Evolutionary conservation across 2,113 vertebrate species (phyloP), one percentile per base, ranked within the genome.

Genomic region (Peromyscus polionotus): DNA sequence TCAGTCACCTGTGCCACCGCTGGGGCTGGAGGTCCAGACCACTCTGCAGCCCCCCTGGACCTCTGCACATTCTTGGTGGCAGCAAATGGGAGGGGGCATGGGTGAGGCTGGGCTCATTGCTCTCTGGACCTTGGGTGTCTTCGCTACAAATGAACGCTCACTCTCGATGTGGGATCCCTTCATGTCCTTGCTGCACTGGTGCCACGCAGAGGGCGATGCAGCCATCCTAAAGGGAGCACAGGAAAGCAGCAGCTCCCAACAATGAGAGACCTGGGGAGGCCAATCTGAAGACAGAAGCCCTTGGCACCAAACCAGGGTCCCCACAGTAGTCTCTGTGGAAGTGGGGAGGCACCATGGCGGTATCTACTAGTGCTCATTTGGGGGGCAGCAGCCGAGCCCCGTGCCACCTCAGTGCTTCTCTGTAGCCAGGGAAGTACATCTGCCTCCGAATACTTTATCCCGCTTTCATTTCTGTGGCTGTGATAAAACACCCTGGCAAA

Each of bases 341-440:
- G 68, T 7, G 11, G 2, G 9, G 26, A 61, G 42, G 51, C 4
- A 20, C 45, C 39, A 12, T 0, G 7, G 20, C 84, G 48, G 33
- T 3, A 0, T n/a, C 51, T 2, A 7, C 24, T 1, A 4, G 33
- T 13, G 28, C 11, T 75, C 72, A 33, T 11, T 0, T 0, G 0
- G 17, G 61, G 0, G 28, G 28, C 1, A 36, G 54, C 14, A 61
- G 42, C 22, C 22, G 54, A 45, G 63, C n/a, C 8, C 20, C n/a
- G 7, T 7, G 0, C 17, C 2, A 4, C 81, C 8, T 2, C 24
- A 57, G 42, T 2, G 0, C 16, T 61, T 67, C 67, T 36, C 22
- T 24, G 75, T 1, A 5, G 36, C 93, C 24, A 11, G 68, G 54
- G 63, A 28, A 90, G 73, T 11, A 1, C 0, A 8, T 48, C 9